Conservation (phyloP, 1,140 invertebrate species). For the Vollenhovia emeryi region DNA sequence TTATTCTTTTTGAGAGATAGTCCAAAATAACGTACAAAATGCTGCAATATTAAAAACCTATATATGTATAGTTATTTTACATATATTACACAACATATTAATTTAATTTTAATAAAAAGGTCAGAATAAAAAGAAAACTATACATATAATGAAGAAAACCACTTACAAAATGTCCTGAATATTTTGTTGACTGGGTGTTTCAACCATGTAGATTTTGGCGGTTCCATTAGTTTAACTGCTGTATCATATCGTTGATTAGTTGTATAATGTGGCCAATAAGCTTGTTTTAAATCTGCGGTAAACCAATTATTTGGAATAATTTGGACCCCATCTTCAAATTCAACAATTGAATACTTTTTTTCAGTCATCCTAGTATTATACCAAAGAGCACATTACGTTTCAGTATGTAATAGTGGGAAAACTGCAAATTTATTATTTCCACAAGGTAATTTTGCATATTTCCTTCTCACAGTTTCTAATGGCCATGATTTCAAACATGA, state of each 20-base stretch:
- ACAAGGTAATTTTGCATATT: conserved; percentile 3
- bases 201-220: not conserved
- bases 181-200: not conserved
- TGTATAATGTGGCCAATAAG: not conserved
- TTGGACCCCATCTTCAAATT: conserved; percentile 8
- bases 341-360: not conserved
- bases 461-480: not conserved
- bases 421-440: not conserved
- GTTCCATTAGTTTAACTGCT: conserved; percentile 5
- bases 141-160: no score
- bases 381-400: not conserved
- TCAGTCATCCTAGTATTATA: not conserved
- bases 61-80: no score
- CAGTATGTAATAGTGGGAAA: conserved; percentile 20
- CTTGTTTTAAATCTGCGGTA: not conserved
- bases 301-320: not conserved
- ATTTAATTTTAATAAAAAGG: not conserved
- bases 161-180: conserved; percentile 1
- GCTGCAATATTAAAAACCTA: no score
- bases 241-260: not conserved
- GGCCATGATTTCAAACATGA: conserved; percentile 1
- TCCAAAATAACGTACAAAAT: no score
- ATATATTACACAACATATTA: not conserved
- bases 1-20: no score
- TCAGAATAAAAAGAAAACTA: no score